These are phyloP conservation scores for Kryptopterus vitreolus DNA, from an alignment of 2,797 vertebrate genomes.

Conservation along the genomic window DNA sequence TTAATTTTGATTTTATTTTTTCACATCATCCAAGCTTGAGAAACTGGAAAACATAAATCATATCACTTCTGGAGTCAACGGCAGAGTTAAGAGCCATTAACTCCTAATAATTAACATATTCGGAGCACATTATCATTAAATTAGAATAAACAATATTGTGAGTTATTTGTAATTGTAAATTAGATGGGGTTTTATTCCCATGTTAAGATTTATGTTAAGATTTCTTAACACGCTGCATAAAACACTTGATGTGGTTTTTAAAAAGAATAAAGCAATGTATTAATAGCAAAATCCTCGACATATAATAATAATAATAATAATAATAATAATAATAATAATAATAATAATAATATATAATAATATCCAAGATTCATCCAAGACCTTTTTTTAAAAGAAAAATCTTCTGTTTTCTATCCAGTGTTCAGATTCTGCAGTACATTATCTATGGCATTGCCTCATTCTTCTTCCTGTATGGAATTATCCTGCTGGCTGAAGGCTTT, in stretches of 20 bases:
- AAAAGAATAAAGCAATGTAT: background rate
- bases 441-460: constrained; percentile 97
- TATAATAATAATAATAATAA: background rate
- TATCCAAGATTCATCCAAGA: background rate
- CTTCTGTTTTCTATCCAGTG: constrained; percentile 68
- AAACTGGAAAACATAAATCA: background rate
- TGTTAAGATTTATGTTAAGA: background rate
- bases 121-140: background rate
- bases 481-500: constrained; percentile 95
- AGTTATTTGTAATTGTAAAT: too few relatives aligned
- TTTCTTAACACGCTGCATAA: background rate
- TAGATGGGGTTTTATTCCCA: background rate
- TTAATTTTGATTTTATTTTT: background rate
- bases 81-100: background rate
- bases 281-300: background rate
- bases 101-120: background rate
- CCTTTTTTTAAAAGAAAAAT: background rate
- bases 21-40: background rate
- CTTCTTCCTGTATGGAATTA: constrained; percentile 94
- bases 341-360: background rate
- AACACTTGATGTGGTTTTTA: background rate
- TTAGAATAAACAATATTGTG: background rate
- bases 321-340: background rate
- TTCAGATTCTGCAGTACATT: constrained; percentile 96
- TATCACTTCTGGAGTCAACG: background rate